Evolutionary conservation across 92 coral and sea anemone genomes (phyloP).

Genomic region (Parazoanthus swiftii): DNA sequence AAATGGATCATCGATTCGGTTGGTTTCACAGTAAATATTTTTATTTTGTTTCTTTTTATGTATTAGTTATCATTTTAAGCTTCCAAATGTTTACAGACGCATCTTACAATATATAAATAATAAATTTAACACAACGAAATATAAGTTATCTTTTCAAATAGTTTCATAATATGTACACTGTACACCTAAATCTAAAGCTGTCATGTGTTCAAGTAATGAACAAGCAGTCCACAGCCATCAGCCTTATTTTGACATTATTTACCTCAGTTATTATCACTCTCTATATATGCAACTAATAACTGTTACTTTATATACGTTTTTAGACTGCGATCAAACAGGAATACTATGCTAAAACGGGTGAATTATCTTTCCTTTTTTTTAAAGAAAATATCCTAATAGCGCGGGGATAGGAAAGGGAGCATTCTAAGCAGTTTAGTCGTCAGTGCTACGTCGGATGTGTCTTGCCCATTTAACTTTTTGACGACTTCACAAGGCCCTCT

Average conservation of each 20-base stretch:
- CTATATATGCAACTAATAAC: too few relatives aligned
- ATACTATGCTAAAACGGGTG: too few relatives aligned
- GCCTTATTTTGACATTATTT: too few relatives aligned
- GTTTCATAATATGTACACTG: slow-evolving; percentile 20
- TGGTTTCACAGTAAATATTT: neutral
- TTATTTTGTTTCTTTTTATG: neutral
- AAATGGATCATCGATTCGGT: neutral
- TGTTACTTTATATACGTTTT: neutral
- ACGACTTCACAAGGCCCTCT: too few relatives aligned
- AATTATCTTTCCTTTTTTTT: neutral
- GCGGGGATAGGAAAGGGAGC: neutral
- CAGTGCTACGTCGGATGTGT: neutral
- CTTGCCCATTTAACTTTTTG: neutral
- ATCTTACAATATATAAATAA: slow-evolving; percentile 25
- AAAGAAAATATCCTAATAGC: too few relatives aligned
- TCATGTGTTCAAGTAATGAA: too few relatives aligned
- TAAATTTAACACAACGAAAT: slow-evolving; percentile 17
- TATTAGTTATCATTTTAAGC: neutral
- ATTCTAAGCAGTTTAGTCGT: neutral
- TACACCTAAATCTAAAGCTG: too few relatives aligned
- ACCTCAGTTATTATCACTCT: too few relatives aligned
- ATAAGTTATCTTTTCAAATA: neutral
- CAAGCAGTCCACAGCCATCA: too few relatives aligned
- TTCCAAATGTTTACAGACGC: slow-evolving; percentile 2
- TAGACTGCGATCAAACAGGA: neutral